A percentile compares a stretch with the other conserved stretches of the same genome.
Evolutionary conservation across 2,113 vertebrate genomes (phyloP).

Genomic region (Formicarius rufipectus): DNA sequence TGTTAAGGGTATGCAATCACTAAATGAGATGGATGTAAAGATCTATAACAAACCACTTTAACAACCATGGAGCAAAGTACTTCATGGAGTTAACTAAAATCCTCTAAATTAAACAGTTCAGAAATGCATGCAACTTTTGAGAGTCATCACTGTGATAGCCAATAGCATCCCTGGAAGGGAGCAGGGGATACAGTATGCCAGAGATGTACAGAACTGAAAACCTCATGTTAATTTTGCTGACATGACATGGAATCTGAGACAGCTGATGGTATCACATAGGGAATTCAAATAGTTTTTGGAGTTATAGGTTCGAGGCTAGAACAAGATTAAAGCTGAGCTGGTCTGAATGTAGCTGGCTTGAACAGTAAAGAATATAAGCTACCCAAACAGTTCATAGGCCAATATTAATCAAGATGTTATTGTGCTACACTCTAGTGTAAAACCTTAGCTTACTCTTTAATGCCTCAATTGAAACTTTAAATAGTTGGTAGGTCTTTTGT

Average conservation of each 20-base stretch:
- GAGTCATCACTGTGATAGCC: not conserved
- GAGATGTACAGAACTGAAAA: not conserved
- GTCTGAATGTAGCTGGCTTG: not conserved
- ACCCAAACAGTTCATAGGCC: not conserved
- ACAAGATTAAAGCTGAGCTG: slow-evolving; percentile 42
- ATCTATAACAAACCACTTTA: not conserved
- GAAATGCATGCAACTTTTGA: not conserved
- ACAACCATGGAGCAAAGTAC: not conserved
- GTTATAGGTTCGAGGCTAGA: slow-evolving; percentile 31
- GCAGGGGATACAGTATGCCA: not conserved
- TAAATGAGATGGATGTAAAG: not conserved
- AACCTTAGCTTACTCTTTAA: not conserved
- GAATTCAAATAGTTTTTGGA: slow-evolving; percentile 22
- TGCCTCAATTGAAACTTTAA: slow-evolving; percentile 3
- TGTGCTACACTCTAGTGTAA: not conserved
- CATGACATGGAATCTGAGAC: slow-evolving; percentile 21
- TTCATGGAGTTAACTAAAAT: not conserved
- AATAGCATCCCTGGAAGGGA: not conserved
- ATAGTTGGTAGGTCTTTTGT: not conserved
- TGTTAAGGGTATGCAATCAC: not conserved
- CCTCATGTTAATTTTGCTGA: not conserved
- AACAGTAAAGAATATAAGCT: not conserved
- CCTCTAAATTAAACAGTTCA: not conserved
- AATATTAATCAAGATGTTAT: slow-evolving; percentile 27
- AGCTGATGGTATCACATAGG: slow-evolving; percentile 2